Percentiles rank a stretch among this genome's conserved stretches.
Conservation (phyloP, 2,888 invertebrate genomes). For the Aphodius granarius region DNA sequence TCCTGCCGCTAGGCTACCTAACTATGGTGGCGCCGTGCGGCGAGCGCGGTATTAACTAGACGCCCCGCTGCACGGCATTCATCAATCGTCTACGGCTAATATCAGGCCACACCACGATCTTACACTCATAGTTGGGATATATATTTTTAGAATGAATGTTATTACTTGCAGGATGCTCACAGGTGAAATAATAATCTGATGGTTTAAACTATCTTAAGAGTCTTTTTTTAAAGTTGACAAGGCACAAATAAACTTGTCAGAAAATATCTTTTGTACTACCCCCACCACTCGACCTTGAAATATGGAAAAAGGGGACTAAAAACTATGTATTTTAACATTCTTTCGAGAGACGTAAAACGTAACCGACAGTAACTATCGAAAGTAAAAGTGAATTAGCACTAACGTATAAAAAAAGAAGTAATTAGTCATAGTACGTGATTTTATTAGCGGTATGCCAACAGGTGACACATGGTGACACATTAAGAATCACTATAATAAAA, state of each 20-base stretch:
- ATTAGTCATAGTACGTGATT: not conserved
- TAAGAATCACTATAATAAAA: not conserved
- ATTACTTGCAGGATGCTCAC: too few relatives aligned
- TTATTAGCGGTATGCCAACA: not conserved
- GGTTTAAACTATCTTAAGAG: not conserved
- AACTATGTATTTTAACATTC: too few relatives aligned
- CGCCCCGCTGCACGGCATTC: slow-evolving; percentile 41
- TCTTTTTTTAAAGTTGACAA: not conserved
- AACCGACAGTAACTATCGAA: not conserved
- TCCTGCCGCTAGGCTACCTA: slow-evolving; percentile 48
- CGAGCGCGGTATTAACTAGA: slow-evolving; percentile 45
- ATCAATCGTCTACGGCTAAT: slow-evolving; percentile 37
- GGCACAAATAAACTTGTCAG: too few relatives aligned
- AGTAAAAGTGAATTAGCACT: not conserved
- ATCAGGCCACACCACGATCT: not conserved
- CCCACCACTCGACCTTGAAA: too few relatives aligned
- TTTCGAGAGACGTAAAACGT: not conserved
- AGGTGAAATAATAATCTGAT: not conserved
- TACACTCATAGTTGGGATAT: not conserved
- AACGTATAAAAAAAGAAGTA: not conserved
- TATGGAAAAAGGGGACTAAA: too few relatives aligned
- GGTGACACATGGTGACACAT: too few relatives aligned
- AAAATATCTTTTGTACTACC: too few relatives aligned
- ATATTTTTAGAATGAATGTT: not conserved
- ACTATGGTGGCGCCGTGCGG: slow-evolving; percentile 47